Conservation (phyloP, 2,888 invertebrate species). For the Agrilus cyanescens region DNA sequence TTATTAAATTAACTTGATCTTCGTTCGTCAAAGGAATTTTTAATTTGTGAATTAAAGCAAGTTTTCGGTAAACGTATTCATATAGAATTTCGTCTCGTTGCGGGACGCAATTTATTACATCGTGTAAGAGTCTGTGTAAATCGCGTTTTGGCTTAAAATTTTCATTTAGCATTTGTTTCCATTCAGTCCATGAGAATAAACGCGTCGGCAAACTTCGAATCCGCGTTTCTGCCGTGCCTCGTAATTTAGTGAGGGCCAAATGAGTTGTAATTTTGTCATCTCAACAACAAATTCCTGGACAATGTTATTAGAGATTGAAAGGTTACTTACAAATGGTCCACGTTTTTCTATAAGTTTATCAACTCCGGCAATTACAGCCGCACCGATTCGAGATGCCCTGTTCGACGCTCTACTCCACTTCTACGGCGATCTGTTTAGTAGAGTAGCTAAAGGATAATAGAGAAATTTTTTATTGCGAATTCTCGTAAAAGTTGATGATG, state of each 20-base stretch:
- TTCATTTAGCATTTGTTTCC: slow-evolving; percentile 4
- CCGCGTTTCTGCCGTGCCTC: slow-evolving; percentile 9
- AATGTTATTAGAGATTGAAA: no score
- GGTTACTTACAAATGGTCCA: not conserved
- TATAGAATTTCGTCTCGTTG: slow-evolving; percentile 2
- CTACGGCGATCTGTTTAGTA: no score
- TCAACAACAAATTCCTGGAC: slow-evolving; percentile 2
- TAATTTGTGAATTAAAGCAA: no score
- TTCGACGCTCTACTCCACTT: no score
- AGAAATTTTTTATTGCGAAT: no score
- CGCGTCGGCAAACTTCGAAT: slow-evolving; percentile 6
- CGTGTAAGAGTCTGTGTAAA: slow-evolving; percentile 3
- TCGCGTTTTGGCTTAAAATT: slow-evolving; percentile 7
- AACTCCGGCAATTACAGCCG: not conserved
- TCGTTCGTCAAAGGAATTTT: slow-evolving; percentile 2
- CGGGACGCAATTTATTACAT: slow-evolving; percentile 6
- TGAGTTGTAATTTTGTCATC: slow-evolving; percentile 6
- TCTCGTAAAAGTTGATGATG: no score
- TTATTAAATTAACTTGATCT: slow-evolving; percentile 6
- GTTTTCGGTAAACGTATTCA: slow-evolving; percentile 7
- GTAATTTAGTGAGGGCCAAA: slow-evolving; percentile 8
- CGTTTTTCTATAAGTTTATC: slow-evolving; percentile 6
- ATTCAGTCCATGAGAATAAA: slow-evolving; percentile 8
- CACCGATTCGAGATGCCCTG: no score
- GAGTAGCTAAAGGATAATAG: no score